Evolutionary conservation across 1,140 invertebrate genomes (phyloP).

Genomic region (Leptestheria dahalacensis): DNA sequence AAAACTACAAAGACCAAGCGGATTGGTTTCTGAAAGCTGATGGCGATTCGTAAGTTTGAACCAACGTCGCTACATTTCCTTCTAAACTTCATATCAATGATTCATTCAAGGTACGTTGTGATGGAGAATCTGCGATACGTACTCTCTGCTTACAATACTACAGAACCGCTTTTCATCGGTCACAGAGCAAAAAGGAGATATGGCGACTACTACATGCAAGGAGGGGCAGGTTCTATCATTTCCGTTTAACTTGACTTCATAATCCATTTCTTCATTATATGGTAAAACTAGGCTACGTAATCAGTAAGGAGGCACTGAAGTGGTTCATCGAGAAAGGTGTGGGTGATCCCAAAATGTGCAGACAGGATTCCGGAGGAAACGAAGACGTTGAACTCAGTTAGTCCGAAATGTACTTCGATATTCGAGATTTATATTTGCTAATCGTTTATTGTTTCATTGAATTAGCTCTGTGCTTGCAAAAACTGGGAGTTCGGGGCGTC

Average conservation of each 20-base stretch:
- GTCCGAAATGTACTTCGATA: background rate
- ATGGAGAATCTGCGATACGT: conserved; percentile 83
- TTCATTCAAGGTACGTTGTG: conserved; percentile 54
- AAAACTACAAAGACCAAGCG: conserved; percentile 59
- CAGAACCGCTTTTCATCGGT: conserved; percentile 68
- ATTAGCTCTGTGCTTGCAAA: conserved; percentile 64
- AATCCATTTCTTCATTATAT: background rate
- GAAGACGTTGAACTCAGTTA: conserved; percentile 13
- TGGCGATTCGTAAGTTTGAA: conserved; percentile 60
- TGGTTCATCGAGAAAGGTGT: conserved; percentile 3
- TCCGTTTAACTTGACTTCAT: background rate
- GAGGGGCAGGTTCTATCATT: conserved; percentile 35
- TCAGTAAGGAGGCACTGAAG: conserved; percentile 14
- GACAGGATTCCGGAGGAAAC: conserved; percentile 6
- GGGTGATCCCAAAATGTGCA: conserved; percentile 6
- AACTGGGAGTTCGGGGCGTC: conserved; percentile 67
- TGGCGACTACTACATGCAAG: too few relatives aligned
- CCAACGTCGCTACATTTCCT: background rate
- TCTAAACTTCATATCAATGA: background rate
- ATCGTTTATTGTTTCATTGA: conserved; percentile 22
- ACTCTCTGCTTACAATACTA: conserved; percentile 51
- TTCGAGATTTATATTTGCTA: background rate
- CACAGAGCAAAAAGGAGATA: conserved; percentile 80
- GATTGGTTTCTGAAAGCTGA: conserved; percentile 93
- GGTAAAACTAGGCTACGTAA: background rate